Base-by-base conservation (phyloP, 92 coral and sea anemone species). In the Epizoanthus scotinus region DNA sequence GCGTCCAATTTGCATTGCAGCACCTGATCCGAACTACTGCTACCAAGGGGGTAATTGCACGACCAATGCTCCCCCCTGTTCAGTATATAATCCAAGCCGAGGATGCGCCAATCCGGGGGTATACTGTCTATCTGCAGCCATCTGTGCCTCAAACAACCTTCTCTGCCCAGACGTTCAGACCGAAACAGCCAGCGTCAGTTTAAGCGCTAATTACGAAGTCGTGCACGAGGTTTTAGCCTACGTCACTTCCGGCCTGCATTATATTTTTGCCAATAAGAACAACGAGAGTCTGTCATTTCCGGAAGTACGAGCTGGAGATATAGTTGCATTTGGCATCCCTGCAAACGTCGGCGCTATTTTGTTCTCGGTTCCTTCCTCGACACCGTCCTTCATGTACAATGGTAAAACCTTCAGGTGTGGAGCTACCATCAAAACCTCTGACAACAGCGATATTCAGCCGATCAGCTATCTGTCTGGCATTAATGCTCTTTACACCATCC, bases 1-100 rank as follows among this genome's bases (percentile, higher is more conserved):
- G 71, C 94, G 94, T 63, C 89, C 91, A 19, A 66, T 91, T 31
- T 91, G 94, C 63, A 67, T 78, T 57, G 62, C 78, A 2, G 73
- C 69, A 22, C 22, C 34, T 14, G 81, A 78, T 25, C 28, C 29
- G 38, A 55, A 8, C 0, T 91, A 91, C 55, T 91, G 94, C 64
- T 88, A 78, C 81, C 13, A 9, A 3, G 72, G 63, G 28, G 94
- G 94, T 0, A 82, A 10, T 22, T 91, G 94, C 65, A 73, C 66
- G 21, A 62, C 81, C 34, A 26, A 72, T 34, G 77, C 82, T 15
- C 54, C 90, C 20, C 36, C 27, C 64, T 91, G 94, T 80, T 57
- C 83, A 9, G 47, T 82, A 50, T 64, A 44, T 21, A 59, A 86
- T 44, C 67, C 87, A 2, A 71, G 66, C 54, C 54, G 27, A 57